Base-by-base conservation (phyloP, 2,888 invertebrate species). In the Sylvicola cinctus region DNA sequence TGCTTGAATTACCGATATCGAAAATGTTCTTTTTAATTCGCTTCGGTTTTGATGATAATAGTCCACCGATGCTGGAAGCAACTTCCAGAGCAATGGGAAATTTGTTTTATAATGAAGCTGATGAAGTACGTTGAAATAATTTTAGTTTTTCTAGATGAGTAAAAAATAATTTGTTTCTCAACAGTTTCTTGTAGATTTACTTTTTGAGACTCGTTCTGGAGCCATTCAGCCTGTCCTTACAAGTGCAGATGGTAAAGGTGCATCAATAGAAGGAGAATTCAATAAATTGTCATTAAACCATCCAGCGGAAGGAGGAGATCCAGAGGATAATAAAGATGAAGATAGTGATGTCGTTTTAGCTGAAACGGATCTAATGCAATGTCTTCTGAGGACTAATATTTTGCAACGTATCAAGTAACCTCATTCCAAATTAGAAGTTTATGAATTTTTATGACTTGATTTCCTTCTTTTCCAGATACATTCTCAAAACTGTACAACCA, bases 21-120 rank as follows among this genome's bases (percentile, higher is more conserved):
- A 80, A 66, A 70, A 75, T 65, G 49, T 74, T 85, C 47, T 74
- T 90, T 46, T 60, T 90, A 2, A 47, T 90, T 33, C 67, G 91
- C 45, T 81, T 83, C 59, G 77, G 85, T 2, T 58, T 91, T 42
- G 91, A 93, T 57, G 88, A 90, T 47, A 74, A 76, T 43, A 70
- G 74, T 16, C 63, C 70, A 0, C 65, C 72, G 3, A 67, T 81
- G 31, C 54, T 87, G 27, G 73, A 75, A 43, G 73, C 84, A n/a
- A 69, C 80, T 11, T 60, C 85, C 12, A 71, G 70, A 51, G 77
- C 78, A 0, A 60, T 91, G 46, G 67, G 77, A 39, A 71, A 74
- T 48, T 61, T 90, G 29, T 55, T 87, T 31, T 77, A 68, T 44
- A 76, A 75, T 44, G 70, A 74, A 47, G 65, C 76, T 12, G 90